Evolutionary conservation across 2,113 vertebrate species (phyloP).

Genomic region (Neotoma lepida): DNA sequence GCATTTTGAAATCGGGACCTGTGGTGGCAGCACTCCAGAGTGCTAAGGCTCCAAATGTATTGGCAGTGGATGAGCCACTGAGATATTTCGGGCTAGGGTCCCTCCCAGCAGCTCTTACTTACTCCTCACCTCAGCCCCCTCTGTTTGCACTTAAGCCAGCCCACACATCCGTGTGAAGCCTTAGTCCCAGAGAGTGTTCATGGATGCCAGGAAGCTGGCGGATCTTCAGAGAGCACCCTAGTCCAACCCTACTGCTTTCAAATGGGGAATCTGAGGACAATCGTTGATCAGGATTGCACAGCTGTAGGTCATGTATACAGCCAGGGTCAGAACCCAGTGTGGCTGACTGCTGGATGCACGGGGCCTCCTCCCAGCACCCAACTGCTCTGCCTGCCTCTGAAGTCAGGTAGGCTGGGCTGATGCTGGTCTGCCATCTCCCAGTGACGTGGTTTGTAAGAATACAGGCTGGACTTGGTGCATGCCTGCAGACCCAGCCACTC

Average conservation of each 20-base stretch:
- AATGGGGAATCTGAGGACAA: not conserved
- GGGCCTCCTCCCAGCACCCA: not conserved
- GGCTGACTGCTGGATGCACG: too few relatives aligned
- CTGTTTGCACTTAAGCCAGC: not conserved
- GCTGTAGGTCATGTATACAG: not conserved
- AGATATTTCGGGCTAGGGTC: conserved; percentile 32
- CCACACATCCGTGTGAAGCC: conserved; percentile 21
- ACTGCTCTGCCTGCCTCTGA: accelerated
- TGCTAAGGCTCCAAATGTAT: not conserved
- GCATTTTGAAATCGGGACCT: not conserved
- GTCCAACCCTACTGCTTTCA: not conserved
- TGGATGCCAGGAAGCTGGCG: not conserved
- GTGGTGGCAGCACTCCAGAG: not conserved
- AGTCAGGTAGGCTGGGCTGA: too few relatives aligned
- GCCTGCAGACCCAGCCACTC: not conserved
- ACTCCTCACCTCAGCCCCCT: conserved; percentile 46
- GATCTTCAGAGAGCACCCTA: conserved; percentile 14
- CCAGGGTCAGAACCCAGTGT: not conserved
- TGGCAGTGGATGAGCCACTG: conserved; percentile 35
- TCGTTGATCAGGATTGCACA: not conserved
- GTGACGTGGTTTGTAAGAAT: accelerated
- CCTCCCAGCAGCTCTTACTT: conserved; percentile 33
- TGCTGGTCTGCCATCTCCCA: not conserved
- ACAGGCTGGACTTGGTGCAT: not conserved
- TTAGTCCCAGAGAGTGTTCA: conserved; percentile 29